phyloP scores from a whole-genome alignment of 2,888 invertebrate species.

The Drosophila anomalata region DNA sequence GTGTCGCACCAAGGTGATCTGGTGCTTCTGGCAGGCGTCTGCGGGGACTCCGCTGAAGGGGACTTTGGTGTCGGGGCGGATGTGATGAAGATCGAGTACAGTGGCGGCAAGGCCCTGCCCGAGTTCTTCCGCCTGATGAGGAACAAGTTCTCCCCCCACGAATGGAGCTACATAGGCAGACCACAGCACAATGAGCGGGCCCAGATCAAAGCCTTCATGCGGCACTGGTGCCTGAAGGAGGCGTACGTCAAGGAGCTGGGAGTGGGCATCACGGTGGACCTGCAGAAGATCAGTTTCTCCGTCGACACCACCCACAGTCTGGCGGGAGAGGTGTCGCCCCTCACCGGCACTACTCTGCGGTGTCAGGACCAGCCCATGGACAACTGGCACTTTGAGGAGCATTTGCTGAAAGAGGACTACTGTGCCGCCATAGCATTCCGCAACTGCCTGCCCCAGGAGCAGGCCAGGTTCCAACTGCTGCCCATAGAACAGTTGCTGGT shows the following conservation, averaged over 20 bases:
- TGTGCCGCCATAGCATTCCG: slow-evolving; percentile 90
- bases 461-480: slow-evolving; percentile 85
- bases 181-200: slow-evolving; percentile 85
- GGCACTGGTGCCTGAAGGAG: slow-evolving; percentile 97
- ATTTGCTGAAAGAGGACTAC: slow-evolving; percentile 89
- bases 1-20: slow-evolving; percentile 96
- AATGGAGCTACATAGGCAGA: slow-evolving; percentile 91
- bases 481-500: slow-evolving; percentile 86
- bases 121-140: slow-evolving; percentile 96
- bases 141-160: slow-evolving; percentile 90
- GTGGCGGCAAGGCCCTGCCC: slow-evolving; percentile 87
- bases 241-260: slow-evolving; percentile 97
- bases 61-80: slow-evolving; percentile 89
- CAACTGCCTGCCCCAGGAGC: slow-evolving; percentile 72
- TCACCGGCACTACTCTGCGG: slow-evolving; percentile 88
- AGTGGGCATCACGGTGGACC: slow-evolving; percentile 91
- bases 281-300: slow-evolving; percentile 91
- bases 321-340: slow-evolving; percentile 82
- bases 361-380: slow-evolving; percentile 86
- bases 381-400: slow-evolving; percentile 93
- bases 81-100: slow-evolving; percentile 94
- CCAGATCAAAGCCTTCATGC: slow-evolving; percentile 92
- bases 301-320: slow-evolving; percentile 86
- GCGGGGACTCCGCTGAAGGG: slow-evolving; percentile 8
- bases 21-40: slow-evolving; percentile 91